Conservation (phyloP, 2,113 vertebrate genomes). For the Cochlearius cochlearius region DNA sequence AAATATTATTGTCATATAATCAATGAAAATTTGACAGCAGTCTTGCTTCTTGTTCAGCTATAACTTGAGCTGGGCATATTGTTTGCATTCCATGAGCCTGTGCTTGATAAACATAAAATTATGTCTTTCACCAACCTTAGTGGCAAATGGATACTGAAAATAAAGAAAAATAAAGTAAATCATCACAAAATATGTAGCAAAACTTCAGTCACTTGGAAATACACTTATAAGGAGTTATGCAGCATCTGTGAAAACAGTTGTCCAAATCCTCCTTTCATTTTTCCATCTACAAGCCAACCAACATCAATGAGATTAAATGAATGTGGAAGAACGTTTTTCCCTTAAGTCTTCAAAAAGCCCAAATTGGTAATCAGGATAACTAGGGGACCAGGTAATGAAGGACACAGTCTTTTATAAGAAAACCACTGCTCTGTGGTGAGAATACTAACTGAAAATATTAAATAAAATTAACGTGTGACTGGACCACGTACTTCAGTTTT, state of each 20-base stretch:
- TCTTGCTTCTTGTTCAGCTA: background rate
- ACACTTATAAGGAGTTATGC: background rate
- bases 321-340: background rate
- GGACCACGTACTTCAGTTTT: background rate
- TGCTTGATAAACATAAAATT: background rate
- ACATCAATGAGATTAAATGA: background rate
- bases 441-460: background rate
- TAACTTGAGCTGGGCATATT: background rate
- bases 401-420: background rate
- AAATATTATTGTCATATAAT: conserved; percentile 28
- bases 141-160: background rate
- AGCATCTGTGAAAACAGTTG: background rate
- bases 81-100: background rate
- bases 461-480: background rate
- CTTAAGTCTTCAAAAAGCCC: background rate
- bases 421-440: background rate
- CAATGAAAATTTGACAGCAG: background rate
- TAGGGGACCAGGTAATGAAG: background rate
- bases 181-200: background rate
- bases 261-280: background rate
- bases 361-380: background rate
- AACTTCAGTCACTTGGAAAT: background rate
- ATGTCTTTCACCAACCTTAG: background rate
- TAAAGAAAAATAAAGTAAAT: background rate
- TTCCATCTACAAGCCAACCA: background rate